Conservation (phyloP, 2,113 vertebrate genomes). For the Rhabdomys dilectus region DNA sequence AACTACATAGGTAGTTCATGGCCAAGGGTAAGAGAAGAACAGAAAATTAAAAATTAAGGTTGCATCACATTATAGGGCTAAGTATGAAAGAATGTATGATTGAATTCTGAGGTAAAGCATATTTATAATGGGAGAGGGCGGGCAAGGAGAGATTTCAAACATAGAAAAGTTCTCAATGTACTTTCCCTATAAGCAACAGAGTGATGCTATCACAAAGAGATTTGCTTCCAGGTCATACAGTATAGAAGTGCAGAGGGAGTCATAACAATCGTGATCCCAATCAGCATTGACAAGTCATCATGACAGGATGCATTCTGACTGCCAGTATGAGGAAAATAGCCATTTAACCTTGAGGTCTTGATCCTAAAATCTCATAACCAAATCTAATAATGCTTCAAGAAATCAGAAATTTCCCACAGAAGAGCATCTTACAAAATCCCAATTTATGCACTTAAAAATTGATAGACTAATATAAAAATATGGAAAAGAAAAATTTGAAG, state of each 20-base stretch:
- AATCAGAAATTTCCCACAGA: not conserved
- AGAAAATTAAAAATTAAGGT: not conserved
- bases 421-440: not conserved
- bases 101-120: not conserved
- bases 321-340: not conserved
- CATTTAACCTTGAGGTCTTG: not conserved
- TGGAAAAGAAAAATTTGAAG: not conserved
- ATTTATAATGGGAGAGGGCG: rapidly evolving
- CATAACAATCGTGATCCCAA: too few species aligned
- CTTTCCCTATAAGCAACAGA: too few species aligned
- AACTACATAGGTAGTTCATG: not conserved
- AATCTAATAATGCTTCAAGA: not conserved
- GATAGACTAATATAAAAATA: not conserved
- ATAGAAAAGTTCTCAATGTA: not conserved
- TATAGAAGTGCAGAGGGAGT: rapidly evolving
- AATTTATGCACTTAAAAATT: not conserved
- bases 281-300: not conserved
- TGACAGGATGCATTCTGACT: not conserved
- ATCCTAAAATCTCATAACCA: not conserved
- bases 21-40: not conserved
- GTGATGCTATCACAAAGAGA: too few species aligned
- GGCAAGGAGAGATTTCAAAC: not conserved
- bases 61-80: not conserved
- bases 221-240: not conserved
- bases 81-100: too few species aligned